Percentiles rank a stretch among this genome's conserved stretches.
Conservation (phyloP, 2,888 invertebrate species). For the Tinea pellionella region DNA sequence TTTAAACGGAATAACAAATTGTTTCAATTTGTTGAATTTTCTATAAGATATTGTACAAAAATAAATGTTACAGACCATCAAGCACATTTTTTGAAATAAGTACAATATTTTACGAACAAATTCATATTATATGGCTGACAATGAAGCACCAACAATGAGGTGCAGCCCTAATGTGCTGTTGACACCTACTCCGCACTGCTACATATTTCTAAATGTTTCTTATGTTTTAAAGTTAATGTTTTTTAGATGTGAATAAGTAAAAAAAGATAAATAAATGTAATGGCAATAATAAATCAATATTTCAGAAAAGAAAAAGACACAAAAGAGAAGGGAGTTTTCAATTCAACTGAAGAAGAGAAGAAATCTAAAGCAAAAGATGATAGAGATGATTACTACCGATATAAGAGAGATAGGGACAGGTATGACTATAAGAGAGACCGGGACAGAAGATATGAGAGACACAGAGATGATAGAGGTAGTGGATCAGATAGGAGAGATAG, state of each 20-base stretch:
- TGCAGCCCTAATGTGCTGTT: no score
- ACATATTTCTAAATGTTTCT: neutral
- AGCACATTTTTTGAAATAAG: no score
- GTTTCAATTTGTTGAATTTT: no score
- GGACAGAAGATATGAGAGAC: conserved; percentile 34
- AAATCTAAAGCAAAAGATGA: conserved; percentile 46
- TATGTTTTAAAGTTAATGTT: conserved; percentile 6
- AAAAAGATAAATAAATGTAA: no score
- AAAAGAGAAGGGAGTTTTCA: conserved; percentile 77
- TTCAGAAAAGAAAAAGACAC: conserved; percentile 61
- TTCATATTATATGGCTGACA: no score
- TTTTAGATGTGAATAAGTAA: no score
- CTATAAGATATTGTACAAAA: no score
- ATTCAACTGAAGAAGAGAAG: conserved; percentile 73
- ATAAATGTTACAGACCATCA: no score
- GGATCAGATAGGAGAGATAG: conserved; percentile 23
- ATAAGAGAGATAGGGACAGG: conserved; percentile 28
- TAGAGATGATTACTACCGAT: conserved; percentile 40
- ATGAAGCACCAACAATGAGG: no score
- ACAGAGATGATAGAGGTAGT: conserved; percentile 27
- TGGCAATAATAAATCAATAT: neutral
- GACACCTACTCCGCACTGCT: no score
- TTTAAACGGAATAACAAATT: no score
- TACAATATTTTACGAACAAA: no score
- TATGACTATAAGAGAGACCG: conserved; percentile 33